Evolutionary conservation across 2,888 invertebrate genomes (phyloP), one percentile per base, ranked within the genome.

Genomic region (Lepidocyrtinus sp.): DNA sequence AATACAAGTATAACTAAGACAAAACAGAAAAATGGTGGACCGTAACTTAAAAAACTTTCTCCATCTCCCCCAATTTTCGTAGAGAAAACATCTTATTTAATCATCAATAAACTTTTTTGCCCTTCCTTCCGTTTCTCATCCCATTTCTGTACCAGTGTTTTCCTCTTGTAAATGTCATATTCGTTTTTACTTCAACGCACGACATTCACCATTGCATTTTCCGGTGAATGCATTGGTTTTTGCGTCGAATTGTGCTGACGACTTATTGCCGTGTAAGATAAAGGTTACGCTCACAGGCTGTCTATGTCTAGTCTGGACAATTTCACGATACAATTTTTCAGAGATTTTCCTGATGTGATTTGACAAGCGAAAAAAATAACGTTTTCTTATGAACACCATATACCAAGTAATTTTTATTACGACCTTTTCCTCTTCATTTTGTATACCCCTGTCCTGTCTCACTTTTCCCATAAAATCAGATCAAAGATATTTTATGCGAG

Each of bases 261-360:
- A 71, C 71, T 77, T 77, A 77, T 77, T 77, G 77, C 46, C 77
- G 71, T 77, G 77, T 76, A 69, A 59, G 55, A 70, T 69, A 19
- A 19, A 67, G 21, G 9, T 36, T 22, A 68, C 46, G 22, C 22
- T 63, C 63, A 19, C 15, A 15, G 36, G 5, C 5, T 45, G 17
- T 21, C 36, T 7, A 1, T 2, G 36, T 26, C 26, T 59, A 25
- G 55, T 27, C 59, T 45, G 69, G 24, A n/a, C 5, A 65, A 55
- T 45, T 62, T 71, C 55, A 69, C 69, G 59, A 45, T 17, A 12
- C 25, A n/a, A 25, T 65, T 65, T 22, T 25, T 65, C 64, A 17
- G 17, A 21, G 1, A 25, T 46, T 63, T 64, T 64, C 2, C 26
- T 77, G 65, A 71, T 64, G 26, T 22, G 71, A 77, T 71, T 65